Conservation (phyloP, 2,888 invertebrate species). For the Heterodera filipjevi region DNA sequence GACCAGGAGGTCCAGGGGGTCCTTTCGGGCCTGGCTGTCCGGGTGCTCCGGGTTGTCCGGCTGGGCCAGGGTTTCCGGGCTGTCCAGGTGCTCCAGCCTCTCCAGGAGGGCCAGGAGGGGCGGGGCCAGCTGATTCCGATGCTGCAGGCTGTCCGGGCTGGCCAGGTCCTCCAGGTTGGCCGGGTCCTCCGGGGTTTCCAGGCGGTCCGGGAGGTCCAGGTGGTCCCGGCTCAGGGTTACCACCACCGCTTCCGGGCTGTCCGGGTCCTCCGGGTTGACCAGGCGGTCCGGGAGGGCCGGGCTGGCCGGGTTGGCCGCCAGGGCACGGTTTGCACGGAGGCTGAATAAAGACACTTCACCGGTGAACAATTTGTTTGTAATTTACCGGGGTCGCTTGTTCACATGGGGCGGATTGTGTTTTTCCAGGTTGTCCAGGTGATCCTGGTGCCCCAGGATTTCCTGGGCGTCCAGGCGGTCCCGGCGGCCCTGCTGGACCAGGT, state of each 20-base stretch:
- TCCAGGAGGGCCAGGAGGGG: constrained; percentile 46
- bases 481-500: constrained; percentile 43
- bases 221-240: constrained; percentile 47
- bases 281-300: constrained; percentile 49
- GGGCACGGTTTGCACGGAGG: constrained; percentile 36
- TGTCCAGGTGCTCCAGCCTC: constrained; percentile 54
- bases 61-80: constrained; percentile 52
- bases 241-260: constrained; percentile 45
- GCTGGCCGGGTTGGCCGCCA: constrained; percentile 50
- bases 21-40: constrained; percentile 57
- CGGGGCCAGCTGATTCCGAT: constrained; percentile 44
- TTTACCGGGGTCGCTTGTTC: constrained; percentile 58
- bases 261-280: constrained; percentile 54
- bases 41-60: constrained; percentile 53
- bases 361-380: background rate
- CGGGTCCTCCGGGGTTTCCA: constrained; percentile 46
- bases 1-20: constrained; percentile 51
- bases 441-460: constrained; percentile 63
- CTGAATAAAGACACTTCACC: background rate
- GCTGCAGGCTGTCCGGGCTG: constrained; percentile 45
- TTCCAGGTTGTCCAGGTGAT: constrained; percentile 58
- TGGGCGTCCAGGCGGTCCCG: constrained; percentile 52
- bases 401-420: constrained; percentile 47
- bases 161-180: constrained; percentile 45
- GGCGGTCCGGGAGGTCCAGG: constrained; percentile 46